Evolutionary conservation across 2,113 vertebrate species (phyloP).

Genomic region (Anguilla rostrata): DNA sequence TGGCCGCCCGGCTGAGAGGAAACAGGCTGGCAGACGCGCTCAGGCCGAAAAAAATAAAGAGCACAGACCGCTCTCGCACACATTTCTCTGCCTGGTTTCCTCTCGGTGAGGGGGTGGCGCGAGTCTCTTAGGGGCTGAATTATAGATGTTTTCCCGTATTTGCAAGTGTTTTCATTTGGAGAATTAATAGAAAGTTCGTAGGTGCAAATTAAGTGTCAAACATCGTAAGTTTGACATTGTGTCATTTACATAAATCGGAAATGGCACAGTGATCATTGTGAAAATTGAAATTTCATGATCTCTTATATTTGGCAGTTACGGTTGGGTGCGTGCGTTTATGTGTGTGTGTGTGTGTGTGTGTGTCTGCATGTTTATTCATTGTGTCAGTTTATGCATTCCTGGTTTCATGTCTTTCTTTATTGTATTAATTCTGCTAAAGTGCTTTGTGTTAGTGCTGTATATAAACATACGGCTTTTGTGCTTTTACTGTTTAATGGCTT

Average conservation of each 20-base stretch:
- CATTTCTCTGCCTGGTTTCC: not conserved
- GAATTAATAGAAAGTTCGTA: not conserved
- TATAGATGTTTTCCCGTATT: not conserved
- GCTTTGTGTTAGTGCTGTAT: no score
- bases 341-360: not conserved
- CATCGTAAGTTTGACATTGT: not conserved
- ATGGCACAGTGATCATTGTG: not conserved
- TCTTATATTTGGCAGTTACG: not conserved
- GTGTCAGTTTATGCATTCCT: no score
- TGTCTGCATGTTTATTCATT: no score
- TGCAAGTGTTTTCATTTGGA: not conserved
- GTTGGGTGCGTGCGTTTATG: not conserved
- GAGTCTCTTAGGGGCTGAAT: not conserved
- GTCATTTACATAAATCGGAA: not conserved
- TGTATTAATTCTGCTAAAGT: no score
- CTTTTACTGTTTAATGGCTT: constrained; percentile 58
- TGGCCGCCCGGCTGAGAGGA: not conserved
- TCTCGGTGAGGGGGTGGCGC: not conserved
- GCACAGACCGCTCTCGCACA: no score
- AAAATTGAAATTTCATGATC: not conserved
- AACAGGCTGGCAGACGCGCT: no score
- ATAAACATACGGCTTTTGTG: not conserved
- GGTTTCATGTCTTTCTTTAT: no score
- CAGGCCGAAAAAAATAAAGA: no score
- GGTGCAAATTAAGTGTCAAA: not conserved